Conservation (phyloP, 2,888 invertebrate genomes). For the Pristionchus entomophagus region DNA sequence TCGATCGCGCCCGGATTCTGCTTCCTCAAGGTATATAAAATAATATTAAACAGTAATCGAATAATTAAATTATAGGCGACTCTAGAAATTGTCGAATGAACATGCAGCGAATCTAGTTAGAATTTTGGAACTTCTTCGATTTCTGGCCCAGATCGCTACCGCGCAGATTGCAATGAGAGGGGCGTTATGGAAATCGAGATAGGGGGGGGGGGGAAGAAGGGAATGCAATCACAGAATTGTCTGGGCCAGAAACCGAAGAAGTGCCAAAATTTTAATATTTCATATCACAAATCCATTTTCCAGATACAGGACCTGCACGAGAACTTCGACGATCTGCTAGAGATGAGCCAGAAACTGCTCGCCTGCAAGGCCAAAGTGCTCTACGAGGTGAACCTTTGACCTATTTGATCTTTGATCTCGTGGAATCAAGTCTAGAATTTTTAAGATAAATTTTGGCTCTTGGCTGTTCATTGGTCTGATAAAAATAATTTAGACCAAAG, state of each 20-base stretch:
- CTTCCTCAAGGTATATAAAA: not conserved
- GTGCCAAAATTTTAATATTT: not conserved
- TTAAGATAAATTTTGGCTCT: too few species aligned
- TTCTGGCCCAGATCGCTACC: too few species aligned
- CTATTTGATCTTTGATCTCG: not conserved
- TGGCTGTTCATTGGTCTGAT: too few species aligned
- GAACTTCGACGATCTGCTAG: conserved; percentile 53
- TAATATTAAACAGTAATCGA: too few species aligned
- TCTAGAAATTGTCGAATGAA: not conserved
- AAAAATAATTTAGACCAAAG: not conserved
- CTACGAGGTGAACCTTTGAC: conserved; percentile 51
- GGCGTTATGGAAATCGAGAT: not conserved
- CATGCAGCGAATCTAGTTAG: not conserved
- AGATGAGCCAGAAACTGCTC: conserved; percentile 50
- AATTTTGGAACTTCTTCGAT: too few species aligned
- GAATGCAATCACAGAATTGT: too few species aligned
- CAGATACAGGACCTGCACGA: conserved; percentile 36
- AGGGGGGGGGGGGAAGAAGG: too few species aligned
- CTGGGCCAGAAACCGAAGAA: too few species aligned
- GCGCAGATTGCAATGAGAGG: not conserved
- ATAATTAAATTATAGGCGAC: too few species aligned
- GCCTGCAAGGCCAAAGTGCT: conserved; percentile 52
- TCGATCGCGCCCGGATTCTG: conserved; percentile 41
- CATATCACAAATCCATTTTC: not conserved
- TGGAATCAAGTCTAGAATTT: too few species aligned